These are phyloP conservation scores for Yponomeuta plumbellus DNA, from an alignment of 2,888 invertebrate species.

Conservation along the genomic window DNA sequence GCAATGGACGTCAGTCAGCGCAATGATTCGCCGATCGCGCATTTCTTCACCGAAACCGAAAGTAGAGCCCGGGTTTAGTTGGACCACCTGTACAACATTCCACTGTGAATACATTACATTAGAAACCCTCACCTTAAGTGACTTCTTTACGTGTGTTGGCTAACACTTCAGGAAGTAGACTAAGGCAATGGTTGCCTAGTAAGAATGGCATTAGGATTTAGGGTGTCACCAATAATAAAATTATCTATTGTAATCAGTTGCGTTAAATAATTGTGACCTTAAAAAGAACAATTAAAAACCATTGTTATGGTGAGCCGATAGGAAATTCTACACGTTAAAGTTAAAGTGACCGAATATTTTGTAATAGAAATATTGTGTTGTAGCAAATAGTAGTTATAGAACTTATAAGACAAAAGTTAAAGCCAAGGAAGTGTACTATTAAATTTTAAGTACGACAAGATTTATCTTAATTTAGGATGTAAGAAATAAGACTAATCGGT, in stretches of 20 bases:
- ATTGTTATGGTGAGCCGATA: too few relatives aligned
- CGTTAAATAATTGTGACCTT: too few relatives aligned
- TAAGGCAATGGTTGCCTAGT: neutral
- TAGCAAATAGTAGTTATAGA: too few relatives aligned
- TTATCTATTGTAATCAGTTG: too few relatives aligned
- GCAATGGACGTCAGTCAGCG: constrained; percentile 79
- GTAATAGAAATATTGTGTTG: too few relatives aligned
- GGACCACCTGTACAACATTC: constrained; percentile 67
- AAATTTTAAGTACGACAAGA: too few relatives aligned
- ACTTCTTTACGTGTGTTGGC: neutral
- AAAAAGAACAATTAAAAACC: too few relatives aligned
- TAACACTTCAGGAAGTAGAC: neutral
- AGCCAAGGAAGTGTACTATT: too few relatives aligned
- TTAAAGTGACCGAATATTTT: neutral
- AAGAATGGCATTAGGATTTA: neutral
- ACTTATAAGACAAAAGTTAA: too few relatives aligned
- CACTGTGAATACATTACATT: neutral
- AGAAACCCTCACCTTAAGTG: neutral
- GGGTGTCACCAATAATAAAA: neutral
- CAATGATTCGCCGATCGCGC: constrained; percentile 80
- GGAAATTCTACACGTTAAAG: too few relatives aligned
- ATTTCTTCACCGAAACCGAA: constrained; percentile 84
- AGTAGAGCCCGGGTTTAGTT: constrained; percentile 75
- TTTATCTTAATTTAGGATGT: too few relatives aligned
- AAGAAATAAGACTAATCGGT: too few relatives aligned